Percentiles rank a stretch among this genome's conserved stretches.
Conservation (phyloP, 2,888 invertebrate genomes). For the Therioaphis trifolii region DNA sequence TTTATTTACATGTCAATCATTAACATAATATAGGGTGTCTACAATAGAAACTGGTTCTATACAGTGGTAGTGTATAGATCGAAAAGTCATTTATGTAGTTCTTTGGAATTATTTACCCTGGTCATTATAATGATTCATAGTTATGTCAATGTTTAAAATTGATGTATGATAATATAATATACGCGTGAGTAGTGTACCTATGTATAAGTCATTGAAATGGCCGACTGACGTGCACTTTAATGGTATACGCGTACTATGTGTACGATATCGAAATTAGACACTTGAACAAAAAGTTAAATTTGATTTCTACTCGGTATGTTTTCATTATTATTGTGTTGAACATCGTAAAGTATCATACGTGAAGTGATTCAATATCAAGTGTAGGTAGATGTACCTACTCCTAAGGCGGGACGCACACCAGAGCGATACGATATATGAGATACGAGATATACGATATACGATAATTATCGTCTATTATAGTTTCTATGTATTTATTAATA, state of each 20-base stretch:
- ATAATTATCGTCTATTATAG: no score
- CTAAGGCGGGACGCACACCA: no score
- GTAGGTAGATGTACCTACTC: no score
- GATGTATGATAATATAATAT: conserved; percentile 13
- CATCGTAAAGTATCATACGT: no score
- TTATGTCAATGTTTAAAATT: conserved; percentile 45
- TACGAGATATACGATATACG: no score
- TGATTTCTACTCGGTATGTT: conserved; percentile 18
- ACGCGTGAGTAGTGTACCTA: neutral
- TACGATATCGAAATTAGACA: conserved; percentile 13
- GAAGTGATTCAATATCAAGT: neutral
- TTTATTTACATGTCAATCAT: conserved; percentile 45
- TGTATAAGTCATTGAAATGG: neutral
- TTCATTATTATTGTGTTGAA: neutral
- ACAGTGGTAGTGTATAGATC: neutral
- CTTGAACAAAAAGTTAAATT: conserved; percentile 12
- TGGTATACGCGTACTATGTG: neutral
- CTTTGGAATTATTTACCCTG: conserved; percentile 39
- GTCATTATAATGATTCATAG: conserved; percentile 42
- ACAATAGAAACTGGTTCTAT: conserved; percentile 15
- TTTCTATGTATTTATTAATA: no score
- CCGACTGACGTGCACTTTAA: neutral
- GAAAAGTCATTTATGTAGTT: conserved; percentile 3
- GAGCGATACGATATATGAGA: no score
- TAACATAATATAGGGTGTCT: conserved; percentile 5